A percentile compares a stretch with the other conserved stretches of the same genome.
These are phyloP conservation scores for Progne subis DNA, from an alignment of 2,113 vertebrate species.

Conservation along the genomic window DNA sequence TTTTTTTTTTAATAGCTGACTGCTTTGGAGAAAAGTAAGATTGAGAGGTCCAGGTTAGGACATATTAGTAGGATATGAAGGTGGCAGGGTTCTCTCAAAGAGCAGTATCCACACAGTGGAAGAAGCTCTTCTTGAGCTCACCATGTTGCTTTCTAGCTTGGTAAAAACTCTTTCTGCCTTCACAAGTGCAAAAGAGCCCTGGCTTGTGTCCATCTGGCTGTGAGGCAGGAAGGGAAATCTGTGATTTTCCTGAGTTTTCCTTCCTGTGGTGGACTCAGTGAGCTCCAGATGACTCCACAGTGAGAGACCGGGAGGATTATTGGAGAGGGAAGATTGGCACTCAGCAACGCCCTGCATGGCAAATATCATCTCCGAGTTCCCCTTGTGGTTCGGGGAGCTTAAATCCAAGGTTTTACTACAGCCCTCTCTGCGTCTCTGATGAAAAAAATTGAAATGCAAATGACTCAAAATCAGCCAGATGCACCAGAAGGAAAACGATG, in stretches of 20 bases:
- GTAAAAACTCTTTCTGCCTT: neutral
- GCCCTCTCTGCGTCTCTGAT: neutral
- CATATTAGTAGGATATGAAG: neutral
- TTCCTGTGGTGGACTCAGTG: neutral
- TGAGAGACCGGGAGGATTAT: neutral
- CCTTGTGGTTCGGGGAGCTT: neutral
- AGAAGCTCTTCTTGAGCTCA: neutral
- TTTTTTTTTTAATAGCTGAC: neutral
- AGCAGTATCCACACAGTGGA: neutral
- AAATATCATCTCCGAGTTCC: neutral
- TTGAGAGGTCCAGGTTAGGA: neutral
- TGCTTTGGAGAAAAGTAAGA: neutral
- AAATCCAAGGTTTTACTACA: neutral
- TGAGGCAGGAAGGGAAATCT: neutral
- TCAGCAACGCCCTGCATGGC: neutral
- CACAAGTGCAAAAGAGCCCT: constrained; percentile 25
- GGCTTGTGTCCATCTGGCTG: constrained; percentile 27
- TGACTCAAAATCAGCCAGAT: constrained; percentile 1
- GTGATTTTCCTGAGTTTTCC: constrained; percentile 11
- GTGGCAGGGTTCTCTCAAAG: neutral
- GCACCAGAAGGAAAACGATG: neutral
- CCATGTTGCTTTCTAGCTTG: neutral
- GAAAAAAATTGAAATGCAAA: constrained; percentile 1
- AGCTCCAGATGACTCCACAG: neutral
- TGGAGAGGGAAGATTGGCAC: neutral